These are phyloP conservation scores for Phrynocephalus forsythii DNA, from an alignment of 2,797 vertebrate genomes.

Conservation along the genomic window DNA sequence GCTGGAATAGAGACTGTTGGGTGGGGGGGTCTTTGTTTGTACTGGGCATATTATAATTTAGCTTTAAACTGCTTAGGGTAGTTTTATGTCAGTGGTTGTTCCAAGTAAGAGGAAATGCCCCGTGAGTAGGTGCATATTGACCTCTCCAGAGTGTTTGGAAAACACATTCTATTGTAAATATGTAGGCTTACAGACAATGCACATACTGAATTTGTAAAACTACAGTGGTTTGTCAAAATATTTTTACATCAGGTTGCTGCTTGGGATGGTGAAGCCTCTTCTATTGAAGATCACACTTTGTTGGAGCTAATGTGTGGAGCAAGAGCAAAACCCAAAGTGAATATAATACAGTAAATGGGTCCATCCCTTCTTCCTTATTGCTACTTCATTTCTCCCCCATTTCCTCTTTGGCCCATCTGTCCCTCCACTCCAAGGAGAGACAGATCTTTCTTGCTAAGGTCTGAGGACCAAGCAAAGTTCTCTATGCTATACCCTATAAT, in stretches of 20 bases:
- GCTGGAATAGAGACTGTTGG: background rate
- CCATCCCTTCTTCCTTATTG: background rate
- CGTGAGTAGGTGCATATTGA: background rate
- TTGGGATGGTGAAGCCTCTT: background rate
- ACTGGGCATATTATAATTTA: background rate
- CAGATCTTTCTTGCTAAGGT: background rate
- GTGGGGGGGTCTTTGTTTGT: background rate
- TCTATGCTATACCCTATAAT: too few species aligned
- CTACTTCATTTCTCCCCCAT: background rate
- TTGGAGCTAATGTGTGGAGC: background rate
- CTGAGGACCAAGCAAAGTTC: background rate
- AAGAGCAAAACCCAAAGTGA: too few species aligned
- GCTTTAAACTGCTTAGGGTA: background rate
- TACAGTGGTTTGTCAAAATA: constrained; percentile 18
- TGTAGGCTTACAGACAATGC: background rate
- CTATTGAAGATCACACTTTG: background rate
- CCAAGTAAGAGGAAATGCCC: background rate
- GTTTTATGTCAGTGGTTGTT: background rate
- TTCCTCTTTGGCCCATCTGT: background rate
- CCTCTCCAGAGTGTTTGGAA: background rate
- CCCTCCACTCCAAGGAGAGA: background rate
- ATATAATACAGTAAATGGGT: background rate
- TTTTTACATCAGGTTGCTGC: background rate
- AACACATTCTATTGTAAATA: background rate
- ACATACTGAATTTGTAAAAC: constrained; percentile 39